Percentiles rank a stretch among this genome's conserved stretches.
phyloP scores from a whole-genome alignment of 1,140 invertebrate genomes.

The Holotrichia oblita region DNA sequence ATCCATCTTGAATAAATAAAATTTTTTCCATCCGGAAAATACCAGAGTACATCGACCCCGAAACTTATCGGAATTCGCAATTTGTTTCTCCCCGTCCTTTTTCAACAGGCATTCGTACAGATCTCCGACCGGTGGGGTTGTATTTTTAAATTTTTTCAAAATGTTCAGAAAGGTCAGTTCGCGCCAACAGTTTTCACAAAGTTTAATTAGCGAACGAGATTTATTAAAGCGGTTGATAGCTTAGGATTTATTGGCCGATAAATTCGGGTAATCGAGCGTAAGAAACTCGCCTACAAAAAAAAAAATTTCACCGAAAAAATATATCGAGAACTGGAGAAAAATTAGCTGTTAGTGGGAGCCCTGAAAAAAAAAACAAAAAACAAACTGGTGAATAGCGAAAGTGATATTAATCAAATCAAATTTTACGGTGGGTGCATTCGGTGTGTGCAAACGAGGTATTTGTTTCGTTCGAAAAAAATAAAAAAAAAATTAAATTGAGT shows the following conservation, averaged over 20 bases:
- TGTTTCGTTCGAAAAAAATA: background rate
- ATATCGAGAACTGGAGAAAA: background rate
- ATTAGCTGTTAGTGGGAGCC: background rate
- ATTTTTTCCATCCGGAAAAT: too few relatives aligned
- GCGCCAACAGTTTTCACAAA: constrained; percentile 1
- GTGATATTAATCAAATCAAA: constrained; percentile 7
- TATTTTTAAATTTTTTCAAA: constrained; percentile 10
- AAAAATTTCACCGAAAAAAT: background rate
- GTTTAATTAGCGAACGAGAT: constrained; percentile 8
- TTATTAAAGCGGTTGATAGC: background rate
- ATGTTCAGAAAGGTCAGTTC: background rate
- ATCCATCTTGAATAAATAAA: too few relatives aligned
- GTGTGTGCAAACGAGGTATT: background rate
- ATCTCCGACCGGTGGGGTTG: too few relatives aligned
- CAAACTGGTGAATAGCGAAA: background rate
- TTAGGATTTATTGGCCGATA: background rate
- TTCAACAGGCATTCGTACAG: too few relatives aligned
- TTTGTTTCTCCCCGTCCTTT: too few relatives aligned
- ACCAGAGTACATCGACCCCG: too few relatives aligned
- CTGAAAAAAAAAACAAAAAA: background rate
- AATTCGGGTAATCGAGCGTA: background rate
- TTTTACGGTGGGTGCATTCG: background rate
- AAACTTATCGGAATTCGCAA: too few relatives aligned
- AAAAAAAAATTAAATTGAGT: background rate
- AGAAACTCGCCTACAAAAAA: constrained; percentile 7